Conservation (phyloP, 2,113 vertebrate genomes). For the Notechis scutatus region DNA sequence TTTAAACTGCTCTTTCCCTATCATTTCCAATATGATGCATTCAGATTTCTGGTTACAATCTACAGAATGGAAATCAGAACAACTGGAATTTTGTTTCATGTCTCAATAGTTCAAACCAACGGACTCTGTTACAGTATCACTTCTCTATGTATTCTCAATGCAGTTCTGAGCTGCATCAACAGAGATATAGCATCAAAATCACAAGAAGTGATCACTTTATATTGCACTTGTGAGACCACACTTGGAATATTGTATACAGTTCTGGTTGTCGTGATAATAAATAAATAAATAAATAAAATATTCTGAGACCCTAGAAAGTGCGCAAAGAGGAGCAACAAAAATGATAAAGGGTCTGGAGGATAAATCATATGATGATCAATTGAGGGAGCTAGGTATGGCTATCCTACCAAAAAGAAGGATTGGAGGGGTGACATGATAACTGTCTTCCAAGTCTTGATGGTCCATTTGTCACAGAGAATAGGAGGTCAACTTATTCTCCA, state of each 20-base stretch:
- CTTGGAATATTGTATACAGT: neutral
- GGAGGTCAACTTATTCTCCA: neutral
- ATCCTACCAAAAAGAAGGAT: neutral
- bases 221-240: neutral
- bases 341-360: neutral
- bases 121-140: neutral
- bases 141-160: neutral
- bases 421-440: neutral
- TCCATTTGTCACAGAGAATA: neutral
- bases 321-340: neutral
- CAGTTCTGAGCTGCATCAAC: neutral
- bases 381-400: neutral
- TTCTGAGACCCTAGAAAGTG: neutral
- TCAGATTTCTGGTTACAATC: neutral
- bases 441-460: neutral
- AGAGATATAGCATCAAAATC: neutral
- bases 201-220: neutral
- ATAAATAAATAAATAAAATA: too few relatives aligned
- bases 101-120: neutral
- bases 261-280: neutral
- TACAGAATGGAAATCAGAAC: neutral
- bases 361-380: neutral
- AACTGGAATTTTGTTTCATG: neutral
- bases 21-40: neutral
- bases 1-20: neutral